Base-by-base conservation (phyloP, 2,888 invertebrate genomes). In the Epinotia ramella region DNA sequence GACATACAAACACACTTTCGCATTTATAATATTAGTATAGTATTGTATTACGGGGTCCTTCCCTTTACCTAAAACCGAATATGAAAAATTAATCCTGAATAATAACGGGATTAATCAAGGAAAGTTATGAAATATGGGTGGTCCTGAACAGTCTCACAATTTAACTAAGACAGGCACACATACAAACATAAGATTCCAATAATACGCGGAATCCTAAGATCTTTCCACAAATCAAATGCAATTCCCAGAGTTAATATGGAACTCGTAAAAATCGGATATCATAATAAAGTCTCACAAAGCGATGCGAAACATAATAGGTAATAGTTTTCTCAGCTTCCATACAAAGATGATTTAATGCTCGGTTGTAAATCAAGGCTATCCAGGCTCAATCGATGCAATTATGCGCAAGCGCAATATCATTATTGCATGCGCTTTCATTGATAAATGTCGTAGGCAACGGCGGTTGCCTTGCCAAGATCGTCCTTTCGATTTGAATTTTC, bases 311-410 rank as follows among this genome's bases (percentile, higher is more conserved):
- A 62, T 62, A 57, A 57, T 49, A 49, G 49, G 33, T 68, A 68
- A 68, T 67, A 67, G 67, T 67, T 67, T 57, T 67, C 67, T 67
- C 20, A 24, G 20, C 5, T 65, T 44, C 66, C 57, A 73, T 62
- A 67, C 28, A 67, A 62, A 73, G 18, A 57, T 60, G 73, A 73
- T 73, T 73, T 67, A 67, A 63, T n/a, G 46, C 46, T 24, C 24
- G 5, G 67, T 20, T 20, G 57, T 68, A 68, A 68, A 68, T 68
- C 68, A 44, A 40, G 44, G 16, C 28, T 65, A 46, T 53, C 40
- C 33, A 59, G 20, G 6, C 11, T 57, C 68, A 59, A 68, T 68
- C 68, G 57, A 59, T 68, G 68, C 57, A 57, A 68, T 68, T 67
- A 56, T 56, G 33, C 18, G 13, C 16, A 24, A 33, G 33, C 16